Base-by-base conservation (phyloP, 2,797 vertebrate genomes). In the Pelochelys cantorii region DNA sequence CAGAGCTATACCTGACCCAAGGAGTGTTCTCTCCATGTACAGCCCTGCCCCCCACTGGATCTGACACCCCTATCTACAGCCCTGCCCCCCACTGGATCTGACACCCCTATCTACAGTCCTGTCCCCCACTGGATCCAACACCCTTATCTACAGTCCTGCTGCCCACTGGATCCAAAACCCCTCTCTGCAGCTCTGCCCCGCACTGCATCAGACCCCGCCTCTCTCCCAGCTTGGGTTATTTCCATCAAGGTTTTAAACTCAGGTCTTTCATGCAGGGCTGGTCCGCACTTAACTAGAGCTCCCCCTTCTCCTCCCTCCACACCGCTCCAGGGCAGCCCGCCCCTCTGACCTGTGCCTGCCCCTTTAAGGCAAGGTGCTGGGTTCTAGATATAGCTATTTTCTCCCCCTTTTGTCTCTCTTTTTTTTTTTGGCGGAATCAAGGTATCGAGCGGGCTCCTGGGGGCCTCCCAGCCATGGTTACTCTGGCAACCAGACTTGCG, bases 401-500 rank as follows among this genome's bases (percentile, higher is more conserved):
- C 78, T 81, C 77, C 84, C 86, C 82, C 81, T 92, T 92, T 92
- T 92, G 56, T 92, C 86, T 88, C 53, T 7, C 8, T 2, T 60
- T 75, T 48, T 60, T 84, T 91, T 88, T 88, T 84, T 88, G 88
- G 85, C 77, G 71, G 86, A 88, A 92, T 85, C 86, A 92, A 92
- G 86, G 86, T 92, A 92, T 92, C 37, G 86, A 88, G 79, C 90
- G 53, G 52, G 31, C 68, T 83, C 55, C 79, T 3, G 84, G 84
- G 65, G 65, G 83, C 78, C 90, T 88, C 90, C 84, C 90, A 92
- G 90, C 83, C 81, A 68, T 65, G 56, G 90, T 92, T 92, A 83
- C 90, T 88, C 82, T 92, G 83, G 90, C 86, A 92, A 92, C 90
- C 86, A 92, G 83, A 79, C 90, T 85, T 88, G 84, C 86, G 84